phyloP scores from a whole-genome alignment of 2,888 invertebrate species.

The Machimus atricapillus region DNA sequence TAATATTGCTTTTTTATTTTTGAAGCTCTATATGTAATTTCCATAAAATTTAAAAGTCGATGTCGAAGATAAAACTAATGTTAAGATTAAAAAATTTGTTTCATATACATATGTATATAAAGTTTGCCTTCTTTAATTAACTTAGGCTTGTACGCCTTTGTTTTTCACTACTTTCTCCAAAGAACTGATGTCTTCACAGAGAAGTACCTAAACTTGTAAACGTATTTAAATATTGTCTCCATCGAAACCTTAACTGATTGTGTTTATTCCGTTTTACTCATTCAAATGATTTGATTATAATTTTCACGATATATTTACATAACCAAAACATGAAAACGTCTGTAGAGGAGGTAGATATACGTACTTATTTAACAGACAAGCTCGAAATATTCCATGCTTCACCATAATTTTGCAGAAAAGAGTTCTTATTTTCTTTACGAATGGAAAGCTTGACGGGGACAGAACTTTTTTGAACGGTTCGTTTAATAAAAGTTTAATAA shows the following conservation, averaged over 20 bases:
- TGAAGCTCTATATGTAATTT: background rate
- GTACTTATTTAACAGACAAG: background rate
- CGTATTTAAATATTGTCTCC: conserved; percentile 32
- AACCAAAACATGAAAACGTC: conserved; percentile 43
- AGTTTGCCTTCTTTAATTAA: background rate
- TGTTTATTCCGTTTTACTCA: background rate
- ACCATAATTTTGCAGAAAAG: background rate
- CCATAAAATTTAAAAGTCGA: background rate
- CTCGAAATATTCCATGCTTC: background rate
- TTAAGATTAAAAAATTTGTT: background rate
- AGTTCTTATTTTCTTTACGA: conserved; percentile 1
- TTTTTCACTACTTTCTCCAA: background rate
- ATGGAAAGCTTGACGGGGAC: background rate
- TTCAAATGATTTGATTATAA: conserved; percentile 26
- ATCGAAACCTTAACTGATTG: background rate
- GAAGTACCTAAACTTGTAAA: background rate
- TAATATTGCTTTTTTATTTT: background rate
- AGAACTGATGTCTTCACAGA: background rate
- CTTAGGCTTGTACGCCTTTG: background rate
- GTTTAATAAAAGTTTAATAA: background rate
- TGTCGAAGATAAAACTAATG: background rate
- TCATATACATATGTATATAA: background rate
- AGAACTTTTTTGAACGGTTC: conserved; percentile 19
- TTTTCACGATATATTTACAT: conserved; percentile 42
- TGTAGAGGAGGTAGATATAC: background rate